Evolutionary conservation across 2,797 vertebrate genomes (phyloP), one percentile per base, ranked within the genome.

Genomic region (Cossypha dichroa): DNA sequence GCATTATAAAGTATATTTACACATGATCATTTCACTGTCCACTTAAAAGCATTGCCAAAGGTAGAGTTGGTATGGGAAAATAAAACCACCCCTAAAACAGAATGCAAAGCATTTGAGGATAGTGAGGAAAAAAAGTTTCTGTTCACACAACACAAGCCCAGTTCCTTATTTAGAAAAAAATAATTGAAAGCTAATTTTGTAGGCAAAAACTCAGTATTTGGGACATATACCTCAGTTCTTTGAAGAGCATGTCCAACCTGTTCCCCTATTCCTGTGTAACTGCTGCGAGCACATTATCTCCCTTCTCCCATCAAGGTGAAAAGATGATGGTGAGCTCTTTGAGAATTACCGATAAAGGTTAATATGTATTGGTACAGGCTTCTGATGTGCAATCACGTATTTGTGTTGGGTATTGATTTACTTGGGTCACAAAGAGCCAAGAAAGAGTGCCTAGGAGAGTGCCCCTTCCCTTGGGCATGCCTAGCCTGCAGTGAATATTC

Each of bases 311-410:
- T 67, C 26, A 51, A 40, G 31, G 26, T 74, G 60, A 70, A 78
- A 84, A 85, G 29, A 12, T 58, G 15, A 20, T 40, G 10, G 20
- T 49, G 38, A 70, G 28, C 16, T 54, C 23, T 78, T 74, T 33
- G 34, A 70, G 72, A 78, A 46, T 67, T 2, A 21, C 11, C 38
- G 28, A 31, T 81, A 13, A 67, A 54, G 34, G 34, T 6, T 8
- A 54, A 7, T 31, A 8, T n/a, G 11, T 38, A 29, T 23, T 4
- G 1, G 5, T 43, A 5, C 21, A 59, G 58, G 40, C 13, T 88
- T 63, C 29, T 40, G 41, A 33, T 56, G 9, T 0, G 8, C 34
- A 40, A 1, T 66, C 34, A 16, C 0, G 0, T 45, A 3, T 74
- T 52, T 58, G 3, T 74, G 22, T 84, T 78, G 34, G 11, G 6